Evolutionary conservation across 2,797 vertebrate genomes (phyloP), one percentile per base, ranked within the genome.

Genomic region (Etheostoma perlongum): DNA sequence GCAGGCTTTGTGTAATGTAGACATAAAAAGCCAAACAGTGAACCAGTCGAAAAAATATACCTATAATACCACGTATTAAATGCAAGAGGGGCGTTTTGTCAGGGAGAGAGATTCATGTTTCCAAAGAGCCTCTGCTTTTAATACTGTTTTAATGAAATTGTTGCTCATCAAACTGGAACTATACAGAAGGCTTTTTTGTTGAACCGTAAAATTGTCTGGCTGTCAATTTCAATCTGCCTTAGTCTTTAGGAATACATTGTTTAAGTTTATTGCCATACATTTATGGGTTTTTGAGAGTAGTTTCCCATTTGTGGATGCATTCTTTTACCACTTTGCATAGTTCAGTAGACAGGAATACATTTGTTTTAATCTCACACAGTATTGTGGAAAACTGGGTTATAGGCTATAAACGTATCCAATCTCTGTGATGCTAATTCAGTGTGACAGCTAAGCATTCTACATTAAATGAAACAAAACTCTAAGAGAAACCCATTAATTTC

Each of bases 341-440:
- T 67, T 84, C 60, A 82, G 51, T 54, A 63, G 58, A 77, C 47
- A 27, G 61, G 59, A 81, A 86, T 84, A 75, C 0, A 46, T 85
- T 54, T 57, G 19, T 67, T 81, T 83, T 67, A 84, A 79, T 83
- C 40, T 62, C 48, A 57, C 44, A 52, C 12, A 18, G 49, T 74
- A 65, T 76, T 75, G 54, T 63, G 33, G 19, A 74, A 85, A 77
- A 64, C 53, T 42, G 48, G 64, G 55, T 67, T 63, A 55, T 21
- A 19, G 67, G 52, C 57, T 69, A 16, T 63, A 73, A 80, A 83
- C 2, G 8, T 44, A 65, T 85, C 48, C 23, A 42, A 27, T 72
- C 48, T 57, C 21, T 61, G 16, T 84, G 66, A 86, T 64, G 69
- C 52, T 85, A 72, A 86, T 72, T 89, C 71, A 77, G 54, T 70